A percentile compares a stretch with the other conserved stretches of the same genome.
phyloP scores from a whole-genome alignment of 1,140 invertebrate species.

The Polypedilum vanderplanki region DNA sequence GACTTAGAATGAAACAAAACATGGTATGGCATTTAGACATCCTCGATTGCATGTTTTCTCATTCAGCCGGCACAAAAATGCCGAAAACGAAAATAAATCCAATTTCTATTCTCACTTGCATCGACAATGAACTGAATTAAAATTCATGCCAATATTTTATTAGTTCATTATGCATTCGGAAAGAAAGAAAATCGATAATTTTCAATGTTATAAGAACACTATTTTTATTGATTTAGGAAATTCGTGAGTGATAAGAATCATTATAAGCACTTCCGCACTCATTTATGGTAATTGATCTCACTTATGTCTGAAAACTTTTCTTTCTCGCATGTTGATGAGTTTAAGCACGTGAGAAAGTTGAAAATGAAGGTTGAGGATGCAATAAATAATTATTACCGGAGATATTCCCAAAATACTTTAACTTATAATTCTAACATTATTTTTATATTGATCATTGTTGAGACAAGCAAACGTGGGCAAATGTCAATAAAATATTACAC shows the following conservation, averaged over 20 bases:
- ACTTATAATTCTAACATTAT: background rate
- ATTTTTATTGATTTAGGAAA: slow-evolving; percentile 5
- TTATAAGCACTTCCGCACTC: background rate
- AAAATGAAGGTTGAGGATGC: background rate
- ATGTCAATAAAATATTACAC: background rate
- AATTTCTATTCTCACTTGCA: background rate
- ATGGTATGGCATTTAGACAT: background rate
- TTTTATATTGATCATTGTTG: background rate
- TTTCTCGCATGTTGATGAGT: background rate
- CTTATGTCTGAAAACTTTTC: background rate
- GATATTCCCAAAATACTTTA: background rate
- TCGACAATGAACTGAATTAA: slow-evolving; percentile 11
- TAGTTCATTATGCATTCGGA: background rate
- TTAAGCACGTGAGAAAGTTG: background rate
- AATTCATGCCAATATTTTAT: background rate
- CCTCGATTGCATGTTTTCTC: background rate
- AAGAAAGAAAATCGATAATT: background rate
- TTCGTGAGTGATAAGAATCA: background rate
- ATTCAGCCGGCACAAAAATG: too few species aligned
- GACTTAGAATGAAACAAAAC: background rate
- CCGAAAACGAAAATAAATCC: too few species aligned
- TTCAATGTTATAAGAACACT: background rate
- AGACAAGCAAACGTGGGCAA: background rate
- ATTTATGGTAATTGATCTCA: background rate
- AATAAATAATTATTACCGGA: background rate